Percentiles rank a stretch among this genome's conserved stretches.
phyloP scores from a whole-genome alignment of 2,797 vertebrate genomes.

The Pelochelys cantorii region DNA sequence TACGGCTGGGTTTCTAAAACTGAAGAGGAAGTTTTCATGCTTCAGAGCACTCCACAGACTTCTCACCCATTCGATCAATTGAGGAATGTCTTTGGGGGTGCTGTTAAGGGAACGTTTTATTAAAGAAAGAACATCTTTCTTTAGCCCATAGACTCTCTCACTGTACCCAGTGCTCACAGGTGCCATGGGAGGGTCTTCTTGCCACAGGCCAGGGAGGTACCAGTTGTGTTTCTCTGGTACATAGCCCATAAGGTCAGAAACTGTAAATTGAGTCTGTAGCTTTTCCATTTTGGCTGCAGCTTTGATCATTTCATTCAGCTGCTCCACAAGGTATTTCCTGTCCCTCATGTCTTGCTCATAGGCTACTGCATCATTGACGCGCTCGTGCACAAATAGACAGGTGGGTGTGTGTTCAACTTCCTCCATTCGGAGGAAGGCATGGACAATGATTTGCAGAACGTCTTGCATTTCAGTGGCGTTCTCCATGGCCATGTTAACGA shows the following conservation, averaged over 20 bases:
- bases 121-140: too few species aligned
- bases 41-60: constrained; percentile 80
- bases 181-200: constrained; percentile 37
- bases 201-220: constrained; percentile 83
- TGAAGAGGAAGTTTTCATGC: constrained; percentile 48
- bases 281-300: too few species aligned
- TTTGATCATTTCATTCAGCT: too few species aligned
- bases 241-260: constrained; percentile 75
- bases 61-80: constrained; percentile 80
- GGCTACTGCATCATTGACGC: background rate
- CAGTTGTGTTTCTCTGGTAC: constrained; percentile 65
- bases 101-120: constrained; percentile 72
- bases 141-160: constrained; percentile 80
- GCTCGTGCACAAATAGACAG: background rate
- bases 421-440: background rate
- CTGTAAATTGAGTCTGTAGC: constrained; percentile 27
- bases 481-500: background rate
- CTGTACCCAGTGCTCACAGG: background rate
- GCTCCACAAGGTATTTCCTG: background rate
- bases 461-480: constrained; percentile 2
- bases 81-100: constrained; percentile 71
- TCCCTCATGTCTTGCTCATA: background rate
- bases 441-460: background rate
- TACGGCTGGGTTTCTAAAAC: constrained; percentile 76
- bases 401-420: background rate